These are phyloP conservation scores for Cremastinae sp. DNA, from an alignment of 2,888 invertebrate species.

Conservation along the genomic window DNA sequence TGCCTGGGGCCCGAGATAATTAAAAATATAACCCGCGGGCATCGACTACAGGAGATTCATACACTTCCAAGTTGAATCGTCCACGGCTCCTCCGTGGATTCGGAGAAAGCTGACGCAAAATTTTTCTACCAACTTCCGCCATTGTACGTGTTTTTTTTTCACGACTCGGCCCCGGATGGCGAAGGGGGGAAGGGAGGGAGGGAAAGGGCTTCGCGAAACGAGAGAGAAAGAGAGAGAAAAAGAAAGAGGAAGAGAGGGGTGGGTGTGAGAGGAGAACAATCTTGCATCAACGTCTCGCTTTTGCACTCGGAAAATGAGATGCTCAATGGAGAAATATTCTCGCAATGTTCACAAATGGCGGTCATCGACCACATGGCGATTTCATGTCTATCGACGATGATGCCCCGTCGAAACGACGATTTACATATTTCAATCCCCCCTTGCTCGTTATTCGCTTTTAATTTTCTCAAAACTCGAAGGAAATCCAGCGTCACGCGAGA, in stretches of 20 bases:
- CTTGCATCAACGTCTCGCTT: constrained; percentile 28
- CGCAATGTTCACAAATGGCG: constrained; percentile 74
- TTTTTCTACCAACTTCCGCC: constrained; percentile 63
- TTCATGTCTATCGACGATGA: neutral
- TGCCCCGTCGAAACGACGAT: too few relatives aligned
- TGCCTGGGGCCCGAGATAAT: neutral
- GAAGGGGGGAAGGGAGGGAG: constrained; percentile 6
- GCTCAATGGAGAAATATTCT: constrained; percentile 29
- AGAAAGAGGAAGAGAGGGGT: too few relatives aligned
- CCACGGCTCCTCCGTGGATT: constrained; percentile 61
- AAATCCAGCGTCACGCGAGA: too few relatives aligned
- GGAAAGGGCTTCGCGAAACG: neutral
- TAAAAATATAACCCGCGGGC: neutral
- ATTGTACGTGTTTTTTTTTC: constrained; percentile 61
- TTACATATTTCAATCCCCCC: constrained; percentile 1
- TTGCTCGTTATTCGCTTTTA: neutral
- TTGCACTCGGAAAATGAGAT: constrained; percentile 9
- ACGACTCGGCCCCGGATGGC: constrained; percentile 16
- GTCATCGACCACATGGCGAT: constrained; percentile 64
- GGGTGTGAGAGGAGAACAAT: constrained; percentile 26
- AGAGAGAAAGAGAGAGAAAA: neutral
- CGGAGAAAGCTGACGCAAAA: constrained; percentile 71
- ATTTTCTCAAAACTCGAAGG: neutral
- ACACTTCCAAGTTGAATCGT: constrained; percentile 64
- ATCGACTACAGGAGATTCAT: constrained; percentile 60